Conservation (phyloP, 2,888 invertebrate genomes). For the Smittia aterrima region DNA sequence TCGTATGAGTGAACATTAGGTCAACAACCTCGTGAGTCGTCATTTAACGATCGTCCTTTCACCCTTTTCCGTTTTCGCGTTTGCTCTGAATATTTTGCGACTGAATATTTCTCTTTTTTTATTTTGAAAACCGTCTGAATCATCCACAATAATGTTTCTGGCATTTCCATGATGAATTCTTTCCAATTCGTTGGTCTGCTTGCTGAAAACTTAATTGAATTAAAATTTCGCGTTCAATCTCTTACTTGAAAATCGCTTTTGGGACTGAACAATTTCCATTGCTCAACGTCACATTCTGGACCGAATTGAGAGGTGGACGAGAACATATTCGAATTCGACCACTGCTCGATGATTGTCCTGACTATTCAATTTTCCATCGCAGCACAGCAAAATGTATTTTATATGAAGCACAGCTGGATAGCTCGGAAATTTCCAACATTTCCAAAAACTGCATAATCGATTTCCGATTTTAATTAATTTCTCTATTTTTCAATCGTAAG, state of each 20-base stretch:
- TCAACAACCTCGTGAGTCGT: too few relatives aligned
- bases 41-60: background rate
- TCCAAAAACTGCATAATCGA: slow-evolving; percentile 36
- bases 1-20: too few relatives aligned
- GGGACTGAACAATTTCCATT: background rate
- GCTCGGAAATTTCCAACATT: background rate
- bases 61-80: background rate
- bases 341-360: background rate
- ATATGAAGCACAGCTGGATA: background rate
- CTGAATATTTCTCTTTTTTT: background rate
- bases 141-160: background rate
- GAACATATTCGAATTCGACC: slow-evolving; percentile 4
- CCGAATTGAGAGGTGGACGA: too few relatives aligned
- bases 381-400: background rate
- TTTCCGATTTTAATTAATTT: slow-evolving; percentile 39
- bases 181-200: background rate
- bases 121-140: background rate
- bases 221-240: background rate
- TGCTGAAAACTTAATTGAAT: slow-evolving; percentile 16
- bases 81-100: background rate
- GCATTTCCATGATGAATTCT: background rate
- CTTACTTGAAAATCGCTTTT: too few relatives aligned
- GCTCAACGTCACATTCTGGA: background rate
- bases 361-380: slow-evolving; percentile 12
- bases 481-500: slow-evolving; percentile 17